Evolutionary conservation across 2,113 vertebrate species (phyloP).

Genomic region (Meleagris gallopavo): DNA sequence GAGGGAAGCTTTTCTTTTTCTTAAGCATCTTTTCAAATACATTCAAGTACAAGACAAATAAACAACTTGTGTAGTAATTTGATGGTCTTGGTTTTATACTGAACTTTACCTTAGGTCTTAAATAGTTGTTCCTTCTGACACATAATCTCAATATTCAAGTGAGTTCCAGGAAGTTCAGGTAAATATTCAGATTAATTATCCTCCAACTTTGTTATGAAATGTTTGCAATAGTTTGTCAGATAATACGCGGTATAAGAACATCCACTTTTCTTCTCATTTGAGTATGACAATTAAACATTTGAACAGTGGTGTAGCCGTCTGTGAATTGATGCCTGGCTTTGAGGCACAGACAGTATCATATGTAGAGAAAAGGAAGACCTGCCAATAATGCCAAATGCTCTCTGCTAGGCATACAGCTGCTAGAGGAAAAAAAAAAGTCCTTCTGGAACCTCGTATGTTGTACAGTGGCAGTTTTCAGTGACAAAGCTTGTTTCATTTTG

Average conservation of each 20-base stretch:
- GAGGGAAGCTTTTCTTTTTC: neutral
- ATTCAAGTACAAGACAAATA: neutral
- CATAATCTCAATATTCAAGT: neutral
- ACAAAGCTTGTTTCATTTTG: neutral
- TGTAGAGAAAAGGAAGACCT: neutral
- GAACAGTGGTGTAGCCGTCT: neutral
- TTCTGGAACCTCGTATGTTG: neutral
- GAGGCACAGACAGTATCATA: no score
- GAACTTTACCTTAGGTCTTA: neutral
- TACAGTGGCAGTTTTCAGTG: neutral
- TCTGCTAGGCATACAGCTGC: neutral
- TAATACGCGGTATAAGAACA: neutral
- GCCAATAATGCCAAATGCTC: no score
- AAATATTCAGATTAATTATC: neutral
- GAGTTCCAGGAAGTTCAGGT: no score
- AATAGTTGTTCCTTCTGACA: neutral
- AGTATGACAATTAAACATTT: neutral
- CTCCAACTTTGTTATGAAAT: neutral
- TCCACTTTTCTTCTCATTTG: neutral
- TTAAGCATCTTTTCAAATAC: neutral
- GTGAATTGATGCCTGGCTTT: neutral
- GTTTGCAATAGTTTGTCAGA: neutral
- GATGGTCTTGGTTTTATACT: neutral
- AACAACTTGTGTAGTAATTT: fast-evolving
- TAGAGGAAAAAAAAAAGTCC: neutral